Base-by-base conservation (phyloP, 2,113 vertebrate species). In the Cyrtonyx montezumae region DNA sequence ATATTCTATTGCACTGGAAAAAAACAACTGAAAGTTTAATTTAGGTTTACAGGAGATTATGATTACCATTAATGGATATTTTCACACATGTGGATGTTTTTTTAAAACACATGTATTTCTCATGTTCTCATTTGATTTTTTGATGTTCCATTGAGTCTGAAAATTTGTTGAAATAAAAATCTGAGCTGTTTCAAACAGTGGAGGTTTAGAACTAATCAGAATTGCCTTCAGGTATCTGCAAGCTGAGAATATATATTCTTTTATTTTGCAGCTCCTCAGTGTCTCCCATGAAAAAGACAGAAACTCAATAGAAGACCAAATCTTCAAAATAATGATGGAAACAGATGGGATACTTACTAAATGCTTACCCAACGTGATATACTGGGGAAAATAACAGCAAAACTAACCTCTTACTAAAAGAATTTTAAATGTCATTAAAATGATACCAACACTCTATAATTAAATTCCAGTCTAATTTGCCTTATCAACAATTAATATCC, bases 121-220 rank as follows among this genome's bases (percentile, higher is more conserved):
- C 90, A 70, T 71, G 67, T 79, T 91, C 96, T 63, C 23, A 37
- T 90, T 87, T 93, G 51, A 82, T 70, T 88, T 46, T 84, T 91
- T 94, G 91, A 95, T 91, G 66, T 88, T 77, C n/a, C 48, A 26
- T 77, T 3, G 2, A 74, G 48, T 85, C 75, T 85, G 88, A 94
- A 75, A 94, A 96, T 84, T 77, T 67, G 56, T n/a, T 90, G 74
- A 90, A 84, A 91, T 94, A 95, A 91, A 82, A 19, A 56, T 84
- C 55, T 90, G 69, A 91, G 70, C 26, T 79, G 45, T 79, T 94
- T 45, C 66, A 92, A 84, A 81, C 70, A 34, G 73, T 56, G 26
- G 15, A 79, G 22, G 49, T 84, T 93, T 90, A 90, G 89, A 96
- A 93, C 79, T 84, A 93, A 93, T 79, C 79, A 68, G 56, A 59